A percentile compares a stretch with the other conserved stretches of the same genome.
phyloP scores from a whole-genome alignment of 1,140 invertebrate species.

The Coenobita brevimanus region DNA sequence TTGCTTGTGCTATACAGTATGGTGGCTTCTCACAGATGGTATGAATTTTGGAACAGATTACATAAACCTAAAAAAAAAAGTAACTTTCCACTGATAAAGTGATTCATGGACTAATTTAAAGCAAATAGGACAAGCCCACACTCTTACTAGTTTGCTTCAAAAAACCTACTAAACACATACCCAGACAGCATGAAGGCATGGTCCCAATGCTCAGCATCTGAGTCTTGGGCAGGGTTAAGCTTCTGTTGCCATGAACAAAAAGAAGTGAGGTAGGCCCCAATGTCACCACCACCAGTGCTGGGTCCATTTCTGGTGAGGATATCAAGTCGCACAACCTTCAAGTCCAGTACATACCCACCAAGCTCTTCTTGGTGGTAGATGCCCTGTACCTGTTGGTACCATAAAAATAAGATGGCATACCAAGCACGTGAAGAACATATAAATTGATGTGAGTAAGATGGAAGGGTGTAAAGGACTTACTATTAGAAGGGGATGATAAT shows the following conservation, averaged over 20 bases:
- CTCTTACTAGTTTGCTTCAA: too few relatives aligned
- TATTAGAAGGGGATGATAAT: too few relatives aligned
- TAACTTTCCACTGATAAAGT: too few relatives aligned
- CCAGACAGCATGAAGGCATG: constrained; percentile 80
- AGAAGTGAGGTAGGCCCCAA: constrained; percentile 78
- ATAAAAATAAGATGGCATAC: too few relatives aligned
- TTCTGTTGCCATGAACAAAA: constrained; percentile 80
- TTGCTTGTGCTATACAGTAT: too few relatives aligned
- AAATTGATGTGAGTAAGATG: background rate
- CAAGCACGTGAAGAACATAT: background rate
- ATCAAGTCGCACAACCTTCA: constrained; percentile 24
- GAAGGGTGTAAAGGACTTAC: background rate
- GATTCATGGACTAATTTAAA: too few relatives aligned
- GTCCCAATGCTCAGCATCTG: constrained; percentile 78
- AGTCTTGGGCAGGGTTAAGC: constrained; percentile 76
- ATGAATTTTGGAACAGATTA: too few relatives aligned
- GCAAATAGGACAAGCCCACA: too few relatives aligned
- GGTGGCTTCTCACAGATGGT: too few relatives aligned
- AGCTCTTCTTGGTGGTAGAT: constrained; percentile 63
- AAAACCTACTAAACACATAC: background rate
- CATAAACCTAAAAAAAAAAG: too few relatives aligned
- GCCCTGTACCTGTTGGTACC: constrained; percentile 47
- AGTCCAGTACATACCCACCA: constrained; percentile 39
- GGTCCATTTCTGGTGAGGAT: constrained; percentile 14
- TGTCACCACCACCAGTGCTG: constrained; percentile 73